phyloP scores from a whole-genome alignment of 2,888 invertebrate species.

The Dioctria linearis region DNA sequence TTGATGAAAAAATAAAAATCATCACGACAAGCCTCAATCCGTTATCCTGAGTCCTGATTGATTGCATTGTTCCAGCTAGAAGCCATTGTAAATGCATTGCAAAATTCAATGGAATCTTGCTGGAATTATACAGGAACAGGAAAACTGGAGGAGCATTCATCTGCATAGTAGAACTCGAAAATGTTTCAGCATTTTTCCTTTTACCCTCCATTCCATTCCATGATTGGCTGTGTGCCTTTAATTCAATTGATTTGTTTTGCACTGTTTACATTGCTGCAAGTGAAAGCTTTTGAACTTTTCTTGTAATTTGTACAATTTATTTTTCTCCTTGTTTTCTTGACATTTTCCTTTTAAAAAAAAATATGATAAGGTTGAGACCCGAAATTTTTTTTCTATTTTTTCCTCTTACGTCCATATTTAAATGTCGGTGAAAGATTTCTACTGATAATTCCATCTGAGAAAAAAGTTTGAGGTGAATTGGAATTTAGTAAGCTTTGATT shows the following conservation, averaged over 20 bases:
- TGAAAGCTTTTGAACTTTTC: no score
- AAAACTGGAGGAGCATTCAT: neutral
- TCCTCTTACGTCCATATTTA: no score
- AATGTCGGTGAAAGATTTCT: no score
- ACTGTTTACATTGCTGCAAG: neutral
- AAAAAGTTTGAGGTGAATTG: no score
- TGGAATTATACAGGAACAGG: neutral
- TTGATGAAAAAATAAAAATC: no score
- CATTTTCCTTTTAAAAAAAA: no score
- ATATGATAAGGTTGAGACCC: no score
- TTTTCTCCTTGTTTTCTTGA: no score
- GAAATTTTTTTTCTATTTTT: no score
- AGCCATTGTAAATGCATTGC: neutral
- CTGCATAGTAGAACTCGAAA: neutral
- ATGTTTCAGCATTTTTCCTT: neutral
- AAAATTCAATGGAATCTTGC: neutral
- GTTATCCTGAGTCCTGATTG: neutral
- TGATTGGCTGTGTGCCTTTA: neutral
- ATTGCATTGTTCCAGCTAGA: neutral
- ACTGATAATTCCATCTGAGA: no score
- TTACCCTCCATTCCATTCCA: neutral
- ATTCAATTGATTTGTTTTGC: neutral
- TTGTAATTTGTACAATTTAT: no score
- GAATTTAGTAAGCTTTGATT: no score
- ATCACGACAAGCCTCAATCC: neutral